Evolutionary conservation across 2,888 invertebrate genomes (phyloP).

Genomic region (Crioceris asparagi): DNA sequence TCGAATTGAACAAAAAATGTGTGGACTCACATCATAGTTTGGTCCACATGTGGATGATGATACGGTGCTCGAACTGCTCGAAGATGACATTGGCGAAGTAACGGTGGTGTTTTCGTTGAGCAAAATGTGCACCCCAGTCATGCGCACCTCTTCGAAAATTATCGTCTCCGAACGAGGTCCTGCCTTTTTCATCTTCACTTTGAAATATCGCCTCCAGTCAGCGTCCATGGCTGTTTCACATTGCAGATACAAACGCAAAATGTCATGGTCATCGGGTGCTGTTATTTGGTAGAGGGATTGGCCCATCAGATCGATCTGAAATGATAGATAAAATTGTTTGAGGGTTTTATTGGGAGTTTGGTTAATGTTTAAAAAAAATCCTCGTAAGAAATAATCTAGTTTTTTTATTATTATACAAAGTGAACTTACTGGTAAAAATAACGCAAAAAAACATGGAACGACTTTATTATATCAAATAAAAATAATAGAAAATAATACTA

Average conservation of each 20-base stretch:
- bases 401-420: too few species aligned
- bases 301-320: constrained; percentile 72
- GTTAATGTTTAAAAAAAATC: too few species aligned
- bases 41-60: constrained; percentile 10
- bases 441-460: too few species aligned
- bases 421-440: too few species aligned
- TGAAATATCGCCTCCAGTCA: constrained; percentile 44
- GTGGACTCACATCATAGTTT: constrained; percentile 24
- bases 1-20: too few species aligned
- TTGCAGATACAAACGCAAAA: constrained; percentile 52
- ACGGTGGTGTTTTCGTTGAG: constrained; percentile 7
- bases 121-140: constrained; percentile 47
- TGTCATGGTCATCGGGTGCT: constrained; percentile 67
- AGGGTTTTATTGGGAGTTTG: too few species aligned
- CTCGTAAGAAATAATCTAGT: too few species aligned
- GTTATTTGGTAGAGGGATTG: constrained; percentile 73
- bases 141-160: constrained; percentile 57
- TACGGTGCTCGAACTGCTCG: constrained; percentile 6
- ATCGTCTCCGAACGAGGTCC: constrained; percentile 62
- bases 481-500: too few species aligned
- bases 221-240: constrained; percentile 38
- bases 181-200: constrained; percentile 49
- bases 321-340: too few species aligned
- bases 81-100: constrained; percentile 12
- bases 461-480: too few species aligned